These are phyloP conservation scores for Perdita meconis DNA, from an alignment of 2,888 invertebrate species.

Conservation along the genomic window DNA sequence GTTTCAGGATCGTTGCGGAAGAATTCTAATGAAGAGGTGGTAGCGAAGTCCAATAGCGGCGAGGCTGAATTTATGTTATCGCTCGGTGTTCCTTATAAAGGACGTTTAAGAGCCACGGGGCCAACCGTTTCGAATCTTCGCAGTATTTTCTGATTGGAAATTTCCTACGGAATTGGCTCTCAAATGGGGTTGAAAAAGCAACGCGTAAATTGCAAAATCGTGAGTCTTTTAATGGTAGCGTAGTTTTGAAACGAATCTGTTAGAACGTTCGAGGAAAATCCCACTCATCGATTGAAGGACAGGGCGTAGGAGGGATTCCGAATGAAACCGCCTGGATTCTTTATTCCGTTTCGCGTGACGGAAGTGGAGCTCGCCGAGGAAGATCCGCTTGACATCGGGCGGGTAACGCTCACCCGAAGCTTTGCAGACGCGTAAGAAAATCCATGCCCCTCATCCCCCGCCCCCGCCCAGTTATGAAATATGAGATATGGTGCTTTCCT, in stretches of 20 bases:
- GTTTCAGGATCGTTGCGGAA: no score
- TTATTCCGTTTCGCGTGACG: conserved; percentile 43
- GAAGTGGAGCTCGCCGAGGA: conserved; percentile 28
- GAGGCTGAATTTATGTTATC: no score
- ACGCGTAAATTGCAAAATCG: no score
- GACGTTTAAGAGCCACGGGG: no score
- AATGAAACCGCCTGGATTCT: conserved; percentile 41
- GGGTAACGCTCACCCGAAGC: conserved; percentile 79
- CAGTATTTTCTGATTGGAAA: no score
- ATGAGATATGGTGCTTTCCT: conserved; percentile 78
- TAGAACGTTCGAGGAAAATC: conserved; percentile 10
- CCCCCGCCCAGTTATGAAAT: conserved; percentile 80
- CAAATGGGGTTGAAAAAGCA: no score
- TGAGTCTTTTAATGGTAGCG: background rate
- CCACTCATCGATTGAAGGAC: conserved; percentile 10
- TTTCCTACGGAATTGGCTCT: no score
- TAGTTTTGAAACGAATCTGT: conserved; percentile 1
- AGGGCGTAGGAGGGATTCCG: conserved; percentile 22
- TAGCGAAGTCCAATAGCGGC: no score
- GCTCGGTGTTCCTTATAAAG: no score
- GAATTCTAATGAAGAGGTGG: no score
- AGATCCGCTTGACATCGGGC: conserved; percentile 80
- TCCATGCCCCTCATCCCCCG: conserved; percentile 80
- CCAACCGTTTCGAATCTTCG: no score
- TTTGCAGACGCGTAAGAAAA: conserved; percentile 78